phyloP scores from a whole-genome alignment of 2,797 vertebrate genomes.

The Eulemur coronatus region DNA sequence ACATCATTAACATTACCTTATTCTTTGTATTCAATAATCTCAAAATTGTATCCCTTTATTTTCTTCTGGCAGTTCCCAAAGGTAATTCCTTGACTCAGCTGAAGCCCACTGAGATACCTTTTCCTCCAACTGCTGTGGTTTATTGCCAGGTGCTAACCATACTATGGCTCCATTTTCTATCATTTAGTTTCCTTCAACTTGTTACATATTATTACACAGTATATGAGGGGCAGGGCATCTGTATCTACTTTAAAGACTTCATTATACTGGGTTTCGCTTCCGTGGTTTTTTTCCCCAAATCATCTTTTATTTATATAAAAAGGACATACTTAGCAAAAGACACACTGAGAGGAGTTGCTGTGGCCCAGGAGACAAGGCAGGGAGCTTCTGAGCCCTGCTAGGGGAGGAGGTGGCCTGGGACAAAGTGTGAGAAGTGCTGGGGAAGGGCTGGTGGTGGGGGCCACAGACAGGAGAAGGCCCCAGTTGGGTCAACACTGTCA shows the following conservation, averaged over 20 bases:
- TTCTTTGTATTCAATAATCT: neutral
- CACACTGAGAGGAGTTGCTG: conserved; percentile 52
- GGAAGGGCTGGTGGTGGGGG: conserved; percentile 11
- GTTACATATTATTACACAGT: rapidly evolving
- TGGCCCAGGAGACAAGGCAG: conserved; percentile 50
- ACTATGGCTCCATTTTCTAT: rapidly evolving
- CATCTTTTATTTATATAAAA: conserved; percentile 71
- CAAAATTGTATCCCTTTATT: neutral
- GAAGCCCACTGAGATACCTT: rapidly evolving
- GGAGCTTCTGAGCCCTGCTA: neutral
- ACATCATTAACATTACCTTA: neutral
- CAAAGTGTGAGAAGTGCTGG: neutral
- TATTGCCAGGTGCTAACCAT: rapidly evolving
- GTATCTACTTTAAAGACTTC: neutral
- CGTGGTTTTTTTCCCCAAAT: neutral
- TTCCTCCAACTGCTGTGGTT: neutral
- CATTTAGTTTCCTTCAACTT: rapidly evolving
- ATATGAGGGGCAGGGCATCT: rapidly evolving
- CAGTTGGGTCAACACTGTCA: neutral
- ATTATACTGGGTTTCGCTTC: neutral
- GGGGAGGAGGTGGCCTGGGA: neutral
- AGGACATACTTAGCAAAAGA: conserved; percentile 68
- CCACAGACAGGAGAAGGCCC: neutral
- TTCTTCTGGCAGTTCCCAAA: neutral
- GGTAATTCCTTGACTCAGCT: neutral